Evolutionary conservation across 92 coral and sea anemone genomes (phyloP).

Genomic region (Phymanthus crucifer): DNA sequence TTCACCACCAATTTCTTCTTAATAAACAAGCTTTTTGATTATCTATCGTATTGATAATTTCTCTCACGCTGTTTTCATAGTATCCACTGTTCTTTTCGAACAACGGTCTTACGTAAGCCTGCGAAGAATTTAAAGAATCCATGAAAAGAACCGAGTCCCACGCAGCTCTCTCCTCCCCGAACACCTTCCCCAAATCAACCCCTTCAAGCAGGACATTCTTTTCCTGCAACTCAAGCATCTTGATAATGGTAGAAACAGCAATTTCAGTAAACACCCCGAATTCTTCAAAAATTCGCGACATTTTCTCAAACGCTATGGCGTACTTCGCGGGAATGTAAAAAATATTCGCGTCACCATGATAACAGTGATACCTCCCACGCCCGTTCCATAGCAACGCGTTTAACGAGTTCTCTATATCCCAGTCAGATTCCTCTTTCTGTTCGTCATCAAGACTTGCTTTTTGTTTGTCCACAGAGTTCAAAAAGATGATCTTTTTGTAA

Average conservation of each 20-base stretch:
- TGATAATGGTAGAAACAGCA: conserved; percentile 77
- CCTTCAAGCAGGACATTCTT: conserved; percentile 53
- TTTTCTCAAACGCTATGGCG: conserved; percentile 53
- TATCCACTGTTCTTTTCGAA: conserved; percentile 14
- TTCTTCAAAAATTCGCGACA: conserved; percentile 69
- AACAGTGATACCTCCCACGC: conserved; percentile 74
- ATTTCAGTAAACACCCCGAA: conserved; percentile 68
- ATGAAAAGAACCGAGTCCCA: conserved; percentile 48
- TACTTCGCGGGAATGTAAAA: conserved; percentile 73
- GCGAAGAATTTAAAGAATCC: conserved; percentile 52
- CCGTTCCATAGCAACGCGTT: conserved; percentile 97
- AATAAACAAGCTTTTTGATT: not conserved
- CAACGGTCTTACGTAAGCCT: conserved; percentile 57
- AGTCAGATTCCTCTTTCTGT: conserved; percentile 20
- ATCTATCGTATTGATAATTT: not conserved
- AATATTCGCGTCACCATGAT: conserved; percentile 52
- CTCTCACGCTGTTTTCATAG: conserved; percentile 13
- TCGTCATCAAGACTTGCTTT: conserved; percentile 31
- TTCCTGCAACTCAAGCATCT: conserved; percentile 71
- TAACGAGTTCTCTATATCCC: conserved; percentile 83
- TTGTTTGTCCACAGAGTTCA: conserved; percentile 56
- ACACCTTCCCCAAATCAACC: conserved; percentile 49
- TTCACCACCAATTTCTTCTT: not conserved
- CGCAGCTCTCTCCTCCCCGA: conserved; percentile 66
- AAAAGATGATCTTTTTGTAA: conserved; percentile 54